These are phyloP conservation scores for Myodes glareolus DNA, from an alignment of 2,113 vertebrate genomes.

Conservation along the genomic window DNA sequence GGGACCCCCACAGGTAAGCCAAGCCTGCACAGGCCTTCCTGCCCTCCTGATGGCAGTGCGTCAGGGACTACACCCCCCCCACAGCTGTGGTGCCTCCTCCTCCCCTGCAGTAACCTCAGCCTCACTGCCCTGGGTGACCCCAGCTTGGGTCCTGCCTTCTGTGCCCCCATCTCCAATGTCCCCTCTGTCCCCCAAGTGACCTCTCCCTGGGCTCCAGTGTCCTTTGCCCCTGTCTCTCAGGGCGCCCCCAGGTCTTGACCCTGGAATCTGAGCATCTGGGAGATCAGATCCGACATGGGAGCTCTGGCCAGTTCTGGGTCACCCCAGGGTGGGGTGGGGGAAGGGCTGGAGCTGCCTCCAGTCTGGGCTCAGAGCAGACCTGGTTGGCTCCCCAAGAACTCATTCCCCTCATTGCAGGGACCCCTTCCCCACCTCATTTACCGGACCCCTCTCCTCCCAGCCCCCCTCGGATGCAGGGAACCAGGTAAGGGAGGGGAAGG, in stretches of 20 bases:
- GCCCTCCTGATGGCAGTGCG: background rate
- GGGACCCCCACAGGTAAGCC: constrained; percentile 84
- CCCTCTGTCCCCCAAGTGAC: constrained; percentile 66
- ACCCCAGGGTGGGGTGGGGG: constrained; percentile 18
- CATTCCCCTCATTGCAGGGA: constrained; percentile 76
- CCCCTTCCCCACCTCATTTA: constrained; percentile 84
- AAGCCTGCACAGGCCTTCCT: background rate
- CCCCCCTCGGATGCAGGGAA: constrained; percentile 78
- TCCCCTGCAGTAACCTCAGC: constrained; percentile 61
- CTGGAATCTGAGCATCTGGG: constrained; percentile 75
- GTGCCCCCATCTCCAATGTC: constrained; percentile 70
- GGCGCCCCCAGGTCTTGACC: constrained; percentile 73
- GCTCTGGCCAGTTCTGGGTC: constrained; percentile 74
- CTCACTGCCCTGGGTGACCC: constrained; percentile 50
- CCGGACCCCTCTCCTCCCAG: constrained; percentile 78
- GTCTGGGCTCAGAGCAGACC: background rate
- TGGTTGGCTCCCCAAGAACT: constrained; percentile 22
- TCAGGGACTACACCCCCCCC: background rate
- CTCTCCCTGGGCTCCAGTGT: constrained; percentile 72
- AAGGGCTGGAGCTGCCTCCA: background rate
- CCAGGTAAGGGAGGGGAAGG: constrained; percentile 81
- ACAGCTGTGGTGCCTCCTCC: background rate
- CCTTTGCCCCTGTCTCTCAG: constrained; percentile 73
- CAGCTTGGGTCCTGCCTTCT: constrained; percentile 58
- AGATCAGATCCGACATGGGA: constrained; percentile 75